Conservation (phyloP, 2,113 vertebrate species). For the Crypturellus undulatus region DNA sequence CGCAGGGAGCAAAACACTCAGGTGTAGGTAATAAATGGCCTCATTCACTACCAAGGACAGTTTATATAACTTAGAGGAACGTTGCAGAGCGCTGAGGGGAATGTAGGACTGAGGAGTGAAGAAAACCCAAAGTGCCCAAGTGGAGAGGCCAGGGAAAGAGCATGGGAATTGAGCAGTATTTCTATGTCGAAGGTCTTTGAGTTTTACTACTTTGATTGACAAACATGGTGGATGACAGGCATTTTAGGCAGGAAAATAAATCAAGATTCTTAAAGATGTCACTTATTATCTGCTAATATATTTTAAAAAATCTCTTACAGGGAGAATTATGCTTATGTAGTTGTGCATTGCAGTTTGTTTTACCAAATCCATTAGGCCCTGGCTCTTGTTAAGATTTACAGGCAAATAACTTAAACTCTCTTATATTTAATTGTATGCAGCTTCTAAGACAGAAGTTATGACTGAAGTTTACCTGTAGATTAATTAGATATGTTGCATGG, state of each 20-base stretch:
- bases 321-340: neutral
- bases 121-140: neutral
- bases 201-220: neutral
- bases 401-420: neutral
- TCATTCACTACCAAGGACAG: conserved; percentile 69
- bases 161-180: neutral
- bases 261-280: neutral
- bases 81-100: neutral
- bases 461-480: neutral
- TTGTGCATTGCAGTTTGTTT: neutral
- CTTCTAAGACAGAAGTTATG: neutral
- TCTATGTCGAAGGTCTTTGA: neutral
- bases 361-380: neutral
- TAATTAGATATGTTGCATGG: neutral
- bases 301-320: neutral
- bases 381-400: neutral
- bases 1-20: conserved; percentile 65
- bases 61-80: conserved; percentile 43
- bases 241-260: neutral
- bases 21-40: conserved; percentile 81
- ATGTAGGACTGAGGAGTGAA: neutral
- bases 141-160: conserved; percentile 51
- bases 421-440: neutral
- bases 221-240: neutral
- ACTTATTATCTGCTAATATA: neutral